A percentile compares a stretch with the other conserved stretches of the same genome.
Conservation (phyloP, 2,113 vertebrate species). For the Scomber scombrus region DNA sequence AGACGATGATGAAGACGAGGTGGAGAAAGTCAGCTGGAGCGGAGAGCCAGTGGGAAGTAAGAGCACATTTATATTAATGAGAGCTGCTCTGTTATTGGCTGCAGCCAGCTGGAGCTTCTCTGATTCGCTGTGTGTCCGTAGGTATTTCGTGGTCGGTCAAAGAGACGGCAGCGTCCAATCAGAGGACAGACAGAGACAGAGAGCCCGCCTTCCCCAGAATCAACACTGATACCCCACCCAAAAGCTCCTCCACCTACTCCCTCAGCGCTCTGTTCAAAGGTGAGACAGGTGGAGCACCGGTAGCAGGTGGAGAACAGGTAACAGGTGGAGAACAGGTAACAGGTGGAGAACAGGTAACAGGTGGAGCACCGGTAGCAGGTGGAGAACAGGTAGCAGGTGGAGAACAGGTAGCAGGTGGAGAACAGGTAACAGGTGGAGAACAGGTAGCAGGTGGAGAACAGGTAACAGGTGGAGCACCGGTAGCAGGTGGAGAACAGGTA, state of each 20-base stretch:
- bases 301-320: background rate
- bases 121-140: conserved; percentile 60
- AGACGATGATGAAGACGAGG: conserved; percentile 88
- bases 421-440: background rate
- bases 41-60: conserved; percentile 97
- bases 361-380: background rate
- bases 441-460: background rate
- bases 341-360: background rate
- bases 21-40: conserved; percentile 95
- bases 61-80: conserved; percentile 35
- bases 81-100: conserved; percentile 46
- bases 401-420: too few species aligned
- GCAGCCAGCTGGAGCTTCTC: accelerated
- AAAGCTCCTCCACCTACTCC: conserved; percentile 90
- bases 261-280: conserved; percentile 96
- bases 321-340: background rate
- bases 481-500: background rate
- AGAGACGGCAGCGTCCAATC: conserved; percentile 90
- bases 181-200: conserved; percentile 79
- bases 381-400: background rate
- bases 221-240: conserved; percentile 80
- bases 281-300: conserved; percentile 57
- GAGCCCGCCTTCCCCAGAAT: conserved; percentile 83
- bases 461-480: background rate
- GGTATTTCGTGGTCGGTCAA: conserved; percentile 97